These are phyloP conservation scores for Parasteatoda lunata DNA, from an alignment of 2,888 invertebrate genomes.

Conservation along the genomic window DNA sequence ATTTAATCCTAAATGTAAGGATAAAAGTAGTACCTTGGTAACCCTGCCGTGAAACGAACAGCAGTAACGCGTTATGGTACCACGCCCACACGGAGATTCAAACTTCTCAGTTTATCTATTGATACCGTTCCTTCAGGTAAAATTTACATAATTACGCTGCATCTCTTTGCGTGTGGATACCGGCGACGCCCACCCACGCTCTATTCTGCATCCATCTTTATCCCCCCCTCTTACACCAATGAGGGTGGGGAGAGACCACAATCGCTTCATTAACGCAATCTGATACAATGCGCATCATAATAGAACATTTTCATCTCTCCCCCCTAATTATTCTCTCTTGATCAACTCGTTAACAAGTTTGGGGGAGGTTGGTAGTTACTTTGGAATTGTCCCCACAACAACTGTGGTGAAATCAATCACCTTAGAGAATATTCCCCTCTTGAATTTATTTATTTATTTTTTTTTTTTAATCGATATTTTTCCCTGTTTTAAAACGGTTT, in stretches of 20 bases:
- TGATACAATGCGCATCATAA: constrained; percentile 51
- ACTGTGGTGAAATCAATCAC: constrained; percentile 44
- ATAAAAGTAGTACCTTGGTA: background rate
- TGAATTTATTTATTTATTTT: too few species aligned
- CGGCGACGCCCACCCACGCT: constrained; percentile 31
- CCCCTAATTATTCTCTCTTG: constrained; percentile 30
- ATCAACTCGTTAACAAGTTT: constrained; percentile 42
- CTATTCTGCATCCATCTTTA: constrained; percentile 40
- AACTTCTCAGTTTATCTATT: constrained; percentile 61
- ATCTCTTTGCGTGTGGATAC: constrained; percentile 38
- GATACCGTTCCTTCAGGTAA: constrained; percentile 44
- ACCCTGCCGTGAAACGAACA: constrained; percentile 40
- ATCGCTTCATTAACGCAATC: constrained; percentile 54
- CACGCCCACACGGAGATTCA: constrained; percentile 41
- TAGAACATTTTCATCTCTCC: constrained; percentile 23
- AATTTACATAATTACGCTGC: constrained; percentile 61
- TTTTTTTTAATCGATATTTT: background rate
- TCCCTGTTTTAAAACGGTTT: background rate
- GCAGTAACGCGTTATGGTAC: constrained; percentile 43
- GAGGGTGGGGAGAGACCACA: background rate
- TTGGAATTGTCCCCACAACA: constrained; percentile 3
- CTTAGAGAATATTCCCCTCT: background rate
- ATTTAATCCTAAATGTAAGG: background rate
- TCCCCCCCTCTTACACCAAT: background rate
- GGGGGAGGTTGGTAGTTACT: constrained; percentile 15